These are phyloP conservation scores for Oryzias sinensis DNA, from an alignment of 2,797 vertebrate species.

Conservation along the genomic window DNA sequence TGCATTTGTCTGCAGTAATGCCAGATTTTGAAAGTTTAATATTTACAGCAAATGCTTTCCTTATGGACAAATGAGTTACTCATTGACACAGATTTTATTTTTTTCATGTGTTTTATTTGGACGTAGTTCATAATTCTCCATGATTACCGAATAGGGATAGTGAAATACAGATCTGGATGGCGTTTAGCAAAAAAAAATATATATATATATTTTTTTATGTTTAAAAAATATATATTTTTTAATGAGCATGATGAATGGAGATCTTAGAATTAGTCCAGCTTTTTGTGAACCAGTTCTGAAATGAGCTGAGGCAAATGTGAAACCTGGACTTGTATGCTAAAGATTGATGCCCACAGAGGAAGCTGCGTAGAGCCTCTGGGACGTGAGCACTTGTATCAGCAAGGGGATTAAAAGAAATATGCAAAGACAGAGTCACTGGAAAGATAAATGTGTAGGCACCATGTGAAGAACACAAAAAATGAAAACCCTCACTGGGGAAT, in stretches of 20 bases:
- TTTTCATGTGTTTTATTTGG: constrained; percentile 9
- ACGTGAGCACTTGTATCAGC: constrained; percentile 73
- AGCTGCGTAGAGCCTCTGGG: constrained; percentile 69
- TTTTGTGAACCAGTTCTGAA: constrained; percentile 57
- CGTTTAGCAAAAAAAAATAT: neutral
- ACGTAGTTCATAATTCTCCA: constrained; percentile 6
- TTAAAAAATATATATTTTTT: neutral
- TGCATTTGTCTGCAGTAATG: constrained; percentile 27
- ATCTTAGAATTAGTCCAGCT: constrained; percentile 33
- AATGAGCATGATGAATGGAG: constrained; percentile 8
- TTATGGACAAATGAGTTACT: constrained; percentile 37
- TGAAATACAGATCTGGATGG: constrained; percentile 7
- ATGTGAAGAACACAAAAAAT: constrained; percentile 76
- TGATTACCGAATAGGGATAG: neutral
- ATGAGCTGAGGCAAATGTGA: constrained; percentile 59
- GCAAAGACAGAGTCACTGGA: constrained; percentile 70
- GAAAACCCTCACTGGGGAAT: constrained; percentile 75
- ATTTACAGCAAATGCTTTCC: constrained; percentile 23
- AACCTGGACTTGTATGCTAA: constrained; percentile 56
- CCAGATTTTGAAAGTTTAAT: constrained; percentile 29
- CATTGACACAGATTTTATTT: constrained; percentile 18
- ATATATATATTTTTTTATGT: neutral
- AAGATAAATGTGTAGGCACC: constrained; percentile 81
- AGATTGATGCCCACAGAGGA: constrained; percentile 77
- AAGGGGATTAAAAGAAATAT: constrained; percentile 79